Conservation (phyloP, 2,113 vertebrate genomes). For the Nycticebus coucang region DNA sequence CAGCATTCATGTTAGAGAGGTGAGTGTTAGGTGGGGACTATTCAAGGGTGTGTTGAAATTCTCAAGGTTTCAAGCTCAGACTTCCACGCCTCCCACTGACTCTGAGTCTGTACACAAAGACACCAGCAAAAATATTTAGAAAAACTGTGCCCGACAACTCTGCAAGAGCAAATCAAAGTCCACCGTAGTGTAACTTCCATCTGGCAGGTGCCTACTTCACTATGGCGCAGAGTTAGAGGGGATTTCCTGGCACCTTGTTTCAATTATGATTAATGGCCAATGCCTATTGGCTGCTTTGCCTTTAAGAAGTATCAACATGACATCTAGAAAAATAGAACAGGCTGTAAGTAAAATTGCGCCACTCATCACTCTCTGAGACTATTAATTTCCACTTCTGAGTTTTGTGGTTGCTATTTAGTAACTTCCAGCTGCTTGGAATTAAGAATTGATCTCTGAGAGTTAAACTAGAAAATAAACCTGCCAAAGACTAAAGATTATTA, state of each 20-base stretch:
- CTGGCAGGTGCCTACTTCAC: neutral
- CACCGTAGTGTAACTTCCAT: neutral
- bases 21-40: neutral
- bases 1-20: accelerated
- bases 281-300: neutral
- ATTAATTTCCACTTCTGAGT: neutral
- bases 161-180: neutral
- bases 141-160: neutral
- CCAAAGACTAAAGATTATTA: neutral
- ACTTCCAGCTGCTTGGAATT: neutral
- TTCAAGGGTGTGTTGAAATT: neutral
- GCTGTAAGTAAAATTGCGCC: neutral
- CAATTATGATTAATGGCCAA: neutral
- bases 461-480: neutral
- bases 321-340: neutral
- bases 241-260: neutral
- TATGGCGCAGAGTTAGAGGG: neutral
- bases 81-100: neutral
- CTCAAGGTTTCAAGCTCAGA: neutral
- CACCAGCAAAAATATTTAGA: neutral
- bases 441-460: neutral
- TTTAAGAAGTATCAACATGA: neutral
- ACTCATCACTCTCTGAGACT: neutral
- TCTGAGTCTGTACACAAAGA: neutral
- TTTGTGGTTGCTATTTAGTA: neutral